These are phyloP conservation scores for Hippocampus barbouri DNA, from an alignment of 2,113 vertebrate genomes.

Conservation along the genomic window DNA sequence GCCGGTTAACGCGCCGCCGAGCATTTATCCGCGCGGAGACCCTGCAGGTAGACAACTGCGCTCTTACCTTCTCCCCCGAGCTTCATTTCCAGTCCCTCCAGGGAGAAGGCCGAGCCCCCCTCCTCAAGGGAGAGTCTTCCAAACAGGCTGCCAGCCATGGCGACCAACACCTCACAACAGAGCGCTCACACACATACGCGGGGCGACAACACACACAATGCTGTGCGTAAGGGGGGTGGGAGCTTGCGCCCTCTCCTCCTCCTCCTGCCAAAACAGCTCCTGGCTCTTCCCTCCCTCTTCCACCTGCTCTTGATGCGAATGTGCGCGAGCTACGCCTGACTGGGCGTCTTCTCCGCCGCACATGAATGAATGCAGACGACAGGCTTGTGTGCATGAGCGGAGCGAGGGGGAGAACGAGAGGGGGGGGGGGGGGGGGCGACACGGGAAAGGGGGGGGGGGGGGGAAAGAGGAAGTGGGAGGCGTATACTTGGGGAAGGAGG, in stretches of 20 bases:
- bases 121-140: slow-evolving; percentile 75
- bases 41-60: slow-evolving; percentile 20
- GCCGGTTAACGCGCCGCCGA: neutral
- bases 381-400: slow-evolving; percentile 31
- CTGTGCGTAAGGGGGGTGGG: slow-evolving; percentile 36
- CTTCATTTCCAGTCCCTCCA: slow-evolving; percentile 71
- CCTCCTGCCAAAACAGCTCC: slow-evolving; percentile 30
- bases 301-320: slow-evolving; percentile 59
- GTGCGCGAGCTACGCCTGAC: slow-evolving; percentile 48
- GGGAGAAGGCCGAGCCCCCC: slow-evolving; percentile 71
- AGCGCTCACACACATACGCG: slow-evolving; percentile 17
- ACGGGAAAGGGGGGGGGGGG: neutral
- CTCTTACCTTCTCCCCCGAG: slow-evolving; percentile 73
- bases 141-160: slow-evolving; percentile 76
- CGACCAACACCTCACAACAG: slow-evolving; percentile 48
- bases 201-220: slow-evolving; percentile 47
- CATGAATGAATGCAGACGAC: slow-evolving; percentile 58
- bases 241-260: slow-evolving; percentile 8
- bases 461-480: slow-evolving; percentile 34
- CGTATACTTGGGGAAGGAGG: slow-evolving; percentile 29
- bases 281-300: slow-evolving; percentile 35
- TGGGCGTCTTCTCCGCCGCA: slow-evolving; percentile 44
- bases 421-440: neutral
- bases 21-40: slow-evolving; percentile 1
- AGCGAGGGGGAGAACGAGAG: neutral